Evolutionary conservation across 1,140 invertebrate genomes (phyloP), one percentile per base, ranked within the genome.

Genomic region (Colletes latitarsis): DNA sequence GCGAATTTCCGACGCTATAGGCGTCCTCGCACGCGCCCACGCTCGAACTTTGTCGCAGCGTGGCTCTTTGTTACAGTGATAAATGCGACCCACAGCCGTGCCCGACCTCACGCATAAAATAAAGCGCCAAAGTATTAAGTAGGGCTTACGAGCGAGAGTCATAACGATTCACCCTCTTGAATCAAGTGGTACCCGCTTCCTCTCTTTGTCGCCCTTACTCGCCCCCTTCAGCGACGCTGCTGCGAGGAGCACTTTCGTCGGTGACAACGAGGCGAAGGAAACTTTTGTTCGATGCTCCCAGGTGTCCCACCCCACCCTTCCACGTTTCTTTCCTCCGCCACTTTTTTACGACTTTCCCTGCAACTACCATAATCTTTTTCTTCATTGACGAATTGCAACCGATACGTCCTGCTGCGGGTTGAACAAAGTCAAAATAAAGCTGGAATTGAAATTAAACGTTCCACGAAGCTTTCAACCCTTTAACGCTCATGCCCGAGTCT

Each of bases 121-220:
- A 84, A 86, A 89, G 82, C 88, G 81, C 81, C 79, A 84, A 90
- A 90, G 88, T 89, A 90, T 89, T 87, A 90, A 90, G 88, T 90
- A 88, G 81, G 82, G 83, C 86, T 89, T 88, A 89, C 82, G 77
- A 82, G 79, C 77, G 81, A 71, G 71, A 88, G 87, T 90, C 89
- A 88, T 88, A 89, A 88, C 89, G 84, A 90, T 90, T 90, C 88
- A 88, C 88, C 88, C 89, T 89, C 89, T 88, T 79, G 82, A 89
- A 82, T 89, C 85, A 87, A 87, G 86, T 87, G 86, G 76, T 70
- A 73, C 58, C 81, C 76, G 67, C 49, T 74, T 52, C 77, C 53
- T 49, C 66, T 85, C 83, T 75, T 77, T 68, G 73, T 78, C 79
- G 70, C 75, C 30, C 77, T 69, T 17, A 15, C 73, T 21, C 60